Percentiles rank a stretch among this genome's conserved stretches.
Conservation (phyloP, 2,888 invertebrate genomes). For the Drosophila mettleri region DNA sequence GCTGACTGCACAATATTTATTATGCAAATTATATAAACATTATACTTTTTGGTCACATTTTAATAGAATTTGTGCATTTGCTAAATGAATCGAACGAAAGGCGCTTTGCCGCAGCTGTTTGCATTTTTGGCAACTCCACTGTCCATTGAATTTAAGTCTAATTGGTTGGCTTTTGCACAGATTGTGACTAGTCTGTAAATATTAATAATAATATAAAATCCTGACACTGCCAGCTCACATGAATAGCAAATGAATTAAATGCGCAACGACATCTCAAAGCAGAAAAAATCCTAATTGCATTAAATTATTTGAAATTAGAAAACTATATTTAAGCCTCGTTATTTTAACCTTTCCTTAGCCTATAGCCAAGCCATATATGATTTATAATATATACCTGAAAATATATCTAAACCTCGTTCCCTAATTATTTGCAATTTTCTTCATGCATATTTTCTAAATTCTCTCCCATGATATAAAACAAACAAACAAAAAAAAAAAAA, state of each 20-base stretch:
- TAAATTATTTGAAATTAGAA: too few relatives aligned
- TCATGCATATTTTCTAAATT: too few relatives aligned
- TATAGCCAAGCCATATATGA: too few relatives aligned
- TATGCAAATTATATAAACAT: slow-evolving; percentile 51
- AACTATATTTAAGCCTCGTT: too few relatives aligned
- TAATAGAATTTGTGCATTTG: slow-evolving; percentile 19
- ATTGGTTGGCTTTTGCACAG: not conserved
- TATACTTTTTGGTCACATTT: slow-evolving; percentile 29
- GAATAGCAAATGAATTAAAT: slow-evolving; percentile 1
- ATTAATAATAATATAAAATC: not conserved
- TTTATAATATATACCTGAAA: too few relatives aligned
- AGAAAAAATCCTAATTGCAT: too few relatives aligned
- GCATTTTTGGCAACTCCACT: slow-evolving; percentile 16
- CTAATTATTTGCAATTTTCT: too few relatives aligned
- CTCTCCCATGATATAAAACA: too few relatives aligned
- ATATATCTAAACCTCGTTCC: too few relatives aligned
- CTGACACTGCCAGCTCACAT: not conserved
- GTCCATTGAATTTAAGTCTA: not conserved
- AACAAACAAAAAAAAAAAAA: too few relatives aligned
- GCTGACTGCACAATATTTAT: slow-evolving; percentile 38
- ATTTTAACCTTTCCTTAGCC: too few relatives aligned
- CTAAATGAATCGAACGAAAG: slow-evolving; percentile 41
- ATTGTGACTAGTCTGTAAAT: not conserved
- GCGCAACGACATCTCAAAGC: not conserved
- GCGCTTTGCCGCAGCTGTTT: slow-evolving; percentile 49